These are phyloP conservation scores for Antitype chi DNA, from an alignment of 2,888 invertebrate species.

Conservation along the genomic window DNA sequence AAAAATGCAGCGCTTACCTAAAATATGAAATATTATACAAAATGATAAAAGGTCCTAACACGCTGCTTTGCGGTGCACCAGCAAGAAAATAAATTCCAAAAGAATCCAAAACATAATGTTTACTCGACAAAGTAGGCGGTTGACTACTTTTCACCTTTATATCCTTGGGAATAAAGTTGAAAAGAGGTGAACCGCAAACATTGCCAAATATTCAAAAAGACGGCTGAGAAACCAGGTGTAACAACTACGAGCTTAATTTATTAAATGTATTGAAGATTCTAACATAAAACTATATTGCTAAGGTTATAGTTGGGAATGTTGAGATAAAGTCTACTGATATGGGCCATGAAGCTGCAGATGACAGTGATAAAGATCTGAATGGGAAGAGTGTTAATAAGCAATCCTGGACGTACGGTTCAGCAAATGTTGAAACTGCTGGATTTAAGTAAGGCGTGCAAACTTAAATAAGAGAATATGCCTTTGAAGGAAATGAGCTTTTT, in stretches of 20 bases:
- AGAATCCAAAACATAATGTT: not conserved
- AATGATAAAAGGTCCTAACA: constrained; percentile 12
- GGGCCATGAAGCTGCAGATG: constrained; percentile 50
- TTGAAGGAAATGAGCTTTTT: constrained; percentile 25
- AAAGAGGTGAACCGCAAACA: not conserved
- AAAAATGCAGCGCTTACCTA: constrained; percentile 1
- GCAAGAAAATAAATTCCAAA: constrained; percentile 6
- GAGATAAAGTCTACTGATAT: constrained; percentile 46
- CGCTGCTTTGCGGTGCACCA: constrained; percentile 16
- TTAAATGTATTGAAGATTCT: constrained; percentile 33
- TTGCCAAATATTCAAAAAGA: not conserved
- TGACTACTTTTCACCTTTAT: not conserved
- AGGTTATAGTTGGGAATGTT: constrained; percentile 37
- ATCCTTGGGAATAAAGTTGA: not conserved
- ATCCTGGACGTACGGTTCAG: constrained; percentile 29
- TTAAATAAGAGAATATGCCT: constrained; percentile 42
- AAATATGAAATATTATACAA: constrained; percentile 7
- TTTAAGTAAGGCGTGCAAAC: constrained; percentile 38
- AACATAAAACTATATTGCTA: constrained; percentile 51
- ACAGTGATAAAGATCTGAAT: constrained; percentile 53
- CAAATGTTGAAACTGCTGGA: constrained; percentile 43
- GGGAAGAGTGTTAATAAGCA: constrained; percentile 41
- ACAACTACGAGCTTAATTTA: constrained; percentile 30
- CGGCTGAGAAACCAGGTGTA: constrained; percentile 27
- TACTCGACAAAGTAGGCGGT: not conserved